Conservation (phyloP, 2,888 invertebrate species). For the Trileptium ribeirensis region DNA sequence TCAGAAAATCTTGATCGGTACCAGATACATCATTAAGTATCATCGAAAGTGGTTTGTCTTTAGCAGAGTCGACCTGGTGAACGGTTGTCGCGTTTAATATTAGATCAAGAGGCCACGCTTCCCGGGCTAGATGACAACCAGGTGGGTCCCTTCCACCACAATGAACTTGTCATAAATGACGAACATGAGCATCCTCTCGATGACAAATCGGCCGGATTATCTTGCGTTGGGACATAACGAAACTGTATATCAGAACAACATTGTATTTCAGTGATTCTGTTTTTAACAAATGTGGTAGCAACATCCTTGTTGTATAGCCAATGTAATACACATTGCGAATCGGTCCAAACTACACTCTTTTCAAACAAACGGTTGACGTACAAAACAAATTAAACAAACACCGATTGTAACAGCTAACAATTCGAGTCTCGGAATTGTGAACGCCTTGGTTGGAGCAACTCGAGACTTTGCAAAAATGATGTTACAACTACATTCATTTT, state of each 20-base stretch:
- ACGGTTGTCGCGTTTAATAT: no score
- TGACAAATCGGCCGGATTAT: constrained; percentile 45
- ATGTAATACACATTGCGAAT: constrained; percentile 33
- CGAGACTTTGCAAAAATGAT: constrained; percentile 32
- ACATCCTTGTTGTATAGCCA: constrained; percentile 31
- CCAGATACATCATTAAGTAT: no score
- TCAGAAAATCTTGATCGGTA: no score
- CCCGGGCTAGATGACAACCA: not conserved
- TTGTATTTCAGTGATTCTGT: constrained; percentile 40
- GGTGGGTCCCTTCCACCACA: not conserved
- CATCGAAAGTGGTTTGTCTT: no score
- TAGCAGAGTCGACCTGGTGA: no score
- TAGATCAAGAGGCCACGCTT: not conserved
- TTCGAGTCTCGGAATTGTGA: constrained; percentile 35
- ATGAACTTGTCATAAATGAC: not conserved
- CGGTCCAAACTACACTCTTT: constrained; percentile 30
- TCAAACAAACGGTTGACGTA: constrained; percentile 29
- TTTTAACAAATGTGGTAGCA: constrained; percentile 34
- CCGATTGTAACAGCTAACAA: constrained; percentile 1
- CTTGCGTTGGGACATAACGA: constrained; percentile 36
- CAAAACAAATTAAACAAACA: constrained; percentile 28
- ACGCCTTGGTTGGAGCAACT: constrained; percentile 37
- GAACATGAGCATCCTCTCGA: constrained; percentile 34
- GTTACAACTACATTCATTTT: not conserved
- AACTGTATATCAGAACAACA: constrained; percentile 30